These are phyloP conservation scores for Alces alces DNA, from an alignment of 2,113 vertebrate genomes.

Conservation along the genomic window DNA sequence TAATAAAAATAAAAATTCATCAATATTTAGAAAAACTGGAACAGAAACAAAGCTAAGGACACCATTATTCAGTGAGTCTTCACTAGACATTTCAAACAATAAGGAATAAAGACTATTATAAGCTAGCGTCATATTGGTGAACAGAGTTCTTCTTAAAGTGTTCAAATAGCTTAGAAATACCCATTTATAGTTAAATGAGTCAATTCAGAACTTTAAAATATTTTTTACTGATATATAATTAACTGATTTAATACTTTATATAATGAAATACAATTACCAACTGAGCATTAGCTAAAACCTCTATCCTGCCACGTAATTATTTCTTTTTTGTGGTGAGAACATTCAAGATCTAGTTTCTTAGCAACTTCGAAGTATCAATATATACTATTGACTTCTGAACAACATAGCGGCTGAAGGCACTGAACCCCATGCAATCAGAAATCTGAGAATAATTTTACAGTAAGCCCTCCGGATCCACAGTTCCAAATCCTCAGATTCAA, in stretches of 20 bases:
- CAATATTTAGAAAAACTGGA: constrained; percentile 19
- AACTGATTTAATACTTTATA: neutral
- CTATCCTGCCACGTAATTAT: neutral
- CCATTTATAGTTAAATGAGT: neutral
- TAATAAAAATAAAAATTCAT: neutral
- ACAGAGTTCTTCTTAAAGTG: neutral
- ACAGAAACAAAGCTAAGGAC: neutral
- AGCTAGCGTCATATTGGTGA: neutral
- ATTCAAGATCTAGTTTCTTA: neutral
- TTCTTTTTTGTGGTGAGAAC: neutral
- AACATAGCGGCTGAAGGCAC: neutral
- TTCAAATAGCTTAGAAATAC: constrained; percentile 24
- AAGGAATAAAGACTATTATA: neutral
- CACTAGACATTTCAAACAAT: neutral
- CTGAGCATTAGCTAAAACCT: neutral
- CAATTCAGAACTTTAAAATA: neutral
- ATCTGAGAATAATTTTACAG: neutral
- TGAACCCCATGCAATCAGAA: neutral
- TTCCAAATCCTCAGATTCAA: neutral
- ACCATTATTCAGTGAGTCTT: neutral
- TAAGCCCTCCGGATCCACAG: neutral
- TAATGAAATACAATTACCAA: neutral
- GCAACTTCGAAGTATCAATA: neutral
- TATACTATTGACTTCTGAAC: neutral
- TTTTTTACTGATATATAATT: neutral